phyloP scores from a whole-genome alignment of 2,113 vertebrate genomes.

The Atrichornis clamosus region DNA sequence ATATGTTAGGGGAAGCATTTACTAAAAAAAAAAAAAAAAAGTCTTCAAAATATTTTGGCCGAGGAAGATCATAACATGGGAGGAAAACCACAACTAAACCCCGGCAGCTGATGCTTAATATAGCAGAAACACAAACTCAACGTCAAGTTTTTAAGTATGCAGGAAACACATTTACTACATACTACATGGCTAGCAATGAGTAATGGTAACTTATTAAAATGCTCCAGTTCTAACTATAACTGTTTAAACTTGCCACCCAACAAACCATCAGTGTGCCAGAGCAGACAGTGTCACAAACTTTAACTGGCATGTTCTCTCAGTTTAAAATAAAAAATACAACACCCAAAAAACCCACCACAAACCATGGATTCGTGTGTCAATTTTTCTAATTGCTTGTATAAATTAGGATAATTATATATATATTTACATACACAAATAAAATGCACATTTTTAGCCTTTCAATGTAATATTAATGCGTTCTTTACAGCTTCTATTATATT shows the following conservation, averaged over 20 bases:
- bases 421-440: neutral
- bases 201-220: neutral
- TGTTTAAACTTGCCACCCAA: neutral
- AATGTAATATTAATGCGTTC: neutral
- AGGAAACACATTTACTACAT: neutral
- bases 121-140: neutral
- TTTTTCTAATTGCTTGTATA: neutral
- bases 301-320: neutral
- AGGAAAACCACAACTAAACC: neutral
- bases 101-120: neutral
- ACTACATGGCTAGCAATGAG: neutral
- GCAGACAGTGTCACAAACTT: neutral
- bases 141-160: neutral
- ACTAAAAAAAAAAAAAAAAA: neutral
- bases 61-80: neutral
- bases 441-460: neutral
- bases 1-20: neutral
- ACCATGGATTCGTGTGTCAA: accelerated
- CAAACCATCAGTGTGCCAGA: neutral
- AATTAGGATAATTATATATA: neutral
- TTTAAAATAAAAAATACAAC: neutral
- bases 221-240: neutral
- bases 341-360: neutral
- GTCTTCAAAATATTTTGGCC: neutral
- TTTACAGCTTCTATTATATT: neutral